These are phyloP conservation scores for Girardinichthys multiradiatus DNA, from an alignment of 2,113 vertebrate species.

Conservation along the genomic window DNA sequence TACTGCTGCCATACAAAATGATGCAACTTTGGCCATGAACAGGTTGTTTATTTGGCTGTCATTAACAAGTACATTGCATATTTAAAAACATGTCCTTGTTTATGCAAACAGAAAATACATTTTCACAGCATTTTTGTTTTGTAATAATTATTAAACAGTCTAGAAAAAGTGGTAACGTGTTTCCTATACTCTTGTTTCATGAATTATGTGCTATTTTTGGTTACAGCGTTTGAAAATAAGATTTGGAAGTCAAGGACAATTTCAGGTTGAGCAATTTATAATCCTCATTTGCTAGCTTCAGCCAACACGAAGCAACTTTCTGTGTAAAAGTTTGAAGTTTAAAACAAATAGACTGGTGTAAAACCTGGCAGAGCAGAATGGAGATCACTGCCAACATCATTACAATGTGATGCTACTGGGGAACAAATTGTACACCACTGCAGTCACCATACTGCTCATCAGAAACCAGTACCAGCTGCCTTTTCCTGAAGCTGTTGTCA, in stretches of 20 bases:
- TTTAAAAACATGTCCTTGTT: not conserved
- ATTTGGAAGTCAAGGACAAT: not conserved
- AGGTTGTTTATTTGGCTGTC: slow-evolving; percentile 6
- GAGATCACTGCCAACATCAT: not conserved
- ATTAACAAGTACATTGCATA: not conserved
- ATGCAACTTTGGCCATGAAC: slow-evolving; percentile 29
- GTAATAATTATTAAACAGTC: not conserved
- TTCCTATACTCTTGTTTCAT: too few species aligned
- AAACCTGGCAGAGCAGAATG: not conserved
- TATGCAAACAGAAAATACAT: not conserved
- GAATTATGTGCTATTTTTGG: not conserved
- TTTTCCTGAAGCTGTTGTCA: slow-evolving; percentile 1
- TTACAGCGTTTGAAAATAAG: not conserved
- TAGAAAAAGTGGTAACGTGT: too few species aligned
- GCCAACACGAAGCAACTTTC: not conserved
- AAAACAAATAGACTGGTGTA: not conserved
- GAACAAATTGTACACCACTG: not conserved
- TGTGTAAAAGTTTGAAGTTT: not conserved
- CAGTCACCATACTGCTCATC: not conserved
- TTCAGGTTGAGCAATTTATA: not conserved
- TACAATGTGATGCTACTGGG: not conserved
- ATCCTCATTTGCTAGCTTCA: not conserved
- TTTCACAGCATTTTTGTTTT: not conserved
- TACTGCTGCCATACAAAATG: slow-evolving; percentile 17
- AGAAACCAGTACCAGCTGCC: slow-evolving; percentile 14